phyloP scores from a whole-genome alignment of 92 coral and sea anemone species.

The Porites evermanni region DNA sequence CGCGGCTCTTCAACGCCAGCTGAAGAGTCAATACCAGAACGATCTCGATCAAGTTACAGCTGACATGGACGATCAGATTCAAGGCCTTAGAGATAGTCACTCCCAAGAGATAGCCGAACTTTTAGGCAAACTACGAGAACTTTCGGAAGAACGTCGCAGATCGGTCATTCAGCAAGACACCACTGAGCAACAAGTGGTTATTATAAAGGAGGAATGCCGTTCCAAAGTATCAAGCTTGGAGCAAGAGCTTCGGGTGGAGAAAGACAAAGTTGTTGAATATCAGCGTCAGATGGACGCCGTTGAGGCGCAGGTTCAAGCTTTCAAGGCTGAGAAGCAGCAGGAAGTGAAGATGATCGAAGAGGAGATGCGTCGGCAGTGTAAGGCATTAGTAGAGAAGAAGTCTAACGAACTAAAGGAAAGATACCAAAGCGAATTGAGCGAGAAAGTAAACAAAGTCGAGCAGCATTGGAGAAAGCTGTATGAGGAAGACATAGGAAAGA shows the following conservation, averaged over 20 bases:
- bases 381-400: constrained; percentile 79
- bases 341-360: constrained; percentile 87
- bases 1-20: constrained; percentile 86
- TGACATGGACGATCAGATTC: constrained; percentile 98
- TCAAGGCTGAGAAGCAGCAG: constrained; percentile 83
- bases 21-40: constrained; percentile 84
- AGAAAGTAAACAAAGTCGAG: constrained; percentile 89
- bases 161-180: constrained; percentile 92
- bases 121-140: constrained; percentile 76
- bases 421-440: constrained; percentile 92
- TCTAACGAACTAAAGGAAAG: constrained; percentile 89
- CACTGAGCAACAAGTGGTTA: constrained; percentile 81
- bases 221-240: constrained; percentile 82
- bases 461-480: constrained; percentile 82
- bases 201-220: constrained; percentile 88
- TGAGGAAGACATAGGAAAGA: constrained; percentile 85
- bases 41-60: constrained; percentile 93
- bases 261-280: constrained; percentile 76
- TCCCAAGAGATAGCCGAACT: constrained; percentile 87
- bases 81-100: constrained; percentile 81
- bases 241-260: constrained; percentile 82
- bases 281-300: constrained; percentile 80
- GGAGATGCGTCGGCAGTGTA: constrained; percentile 87
- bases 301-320: constrained; percentile 86
- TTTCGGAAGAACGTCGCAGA: constrained; percentile 85